Base-by-base conservation (phyloP, 1,140 invertebrate genomes). In the Camponotus pennsylvanicus region DNA sequence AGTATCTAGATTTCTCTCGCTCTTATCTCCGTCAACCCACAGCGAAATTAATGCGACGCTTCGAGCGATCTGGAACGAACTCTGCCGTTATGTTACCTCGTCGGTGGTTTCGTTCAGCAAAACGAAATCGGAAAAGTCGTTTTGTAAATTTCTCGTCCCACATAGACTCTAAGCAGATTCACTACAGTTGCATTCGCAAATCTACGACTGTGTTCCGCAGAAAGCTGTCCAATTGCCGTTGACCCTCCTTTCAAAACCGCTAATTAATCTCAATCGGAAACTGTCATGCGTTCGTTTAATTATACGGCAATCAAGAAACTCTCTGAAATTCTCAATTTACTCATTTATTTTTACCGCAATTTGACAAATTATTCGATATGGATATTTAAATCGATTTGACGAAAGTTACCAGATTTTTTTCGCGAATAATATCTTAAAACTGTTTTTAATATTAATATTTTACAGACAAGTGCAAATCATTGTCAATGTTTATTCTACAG, bases 21-120 rank as follows among this genome's bases (percentile, higher is more conserved):
- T 80, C 37, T 57, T 70, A 37, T 55, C 13, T 37, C 11, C 45
- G 2, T 32, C 13, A 37, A 75, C 18, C 13, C n/a, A 6, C 18
- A 34, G 63, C 77, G 45, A 69, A 79, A 69, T 79, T 69, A 21
- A 79, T 52, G 57, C 27, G 40, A 64, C 42, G 76, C 27, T 66
- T 18, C 34, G 34, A 40, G 21, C 21, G 34, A 69, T 52, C 13
- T n/a, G 49, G 34, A 8, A n/a, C 34, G 8, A 55, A 69, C 40
- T 69, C 15, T n/a, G 64, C 34, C 49, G 42, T 80, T 61, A 32
- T 32, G n/a, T 80, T 69, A 40, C 5, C 21, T 52, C 9, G 34
- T 57, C 34, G 32, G 15, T 11, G 64, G 37, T 52, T 64, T 32
- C 2, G 11, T 42, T 7, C 32, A 57, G 45, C 34, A 27, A 55